phyloP scores from a whole-genome alignment of 2,113 vertebrate genomes.

The Gallinago undulata region DNA sequence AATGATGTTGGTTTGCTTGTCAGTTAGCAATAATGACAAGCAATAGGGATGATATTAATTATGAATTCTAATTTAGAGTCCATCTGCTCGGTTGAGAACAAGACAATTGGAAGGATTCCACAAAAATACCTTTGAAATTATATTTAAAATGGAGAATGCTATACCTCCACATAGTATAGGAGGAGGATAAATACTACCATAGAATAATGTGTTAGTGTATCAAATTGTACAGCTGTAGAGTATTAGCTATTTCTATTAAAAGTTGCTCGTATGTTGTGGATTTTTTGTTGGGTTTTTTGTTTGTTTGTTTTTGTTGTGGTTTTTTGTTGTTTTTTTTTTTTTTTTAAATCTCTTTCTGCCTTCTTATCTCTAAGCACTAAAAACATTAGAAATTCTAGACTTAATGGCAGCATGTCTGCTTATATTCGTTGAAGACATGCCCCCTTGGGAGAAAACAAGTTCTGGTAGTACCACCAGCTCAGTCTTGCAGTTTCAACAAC shows the following conservation, averaged over 20 bases:
- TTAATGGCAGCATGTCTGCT: background rate
- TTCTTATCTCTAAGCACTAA: background rate
- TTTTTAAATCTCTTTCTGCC: background rate
- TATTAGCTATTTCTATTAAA: background rate
- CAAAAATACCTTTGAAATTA: background rate
- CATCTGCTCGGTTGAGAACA: background rate
- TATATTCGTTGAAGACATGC: background rate
- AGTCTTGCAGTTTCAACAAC: background rate
- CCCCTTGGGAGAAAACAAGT: background rate
- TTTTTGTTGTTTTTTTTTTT: background rate
- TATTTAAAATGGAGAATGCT: background rate
- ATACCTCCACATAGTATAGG: background rate
- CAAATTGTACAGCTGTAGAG: background rate
- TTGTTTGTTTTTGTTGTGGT: background rate
- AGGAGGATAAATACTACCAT: background rate
- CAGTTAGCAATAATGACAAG: background rate
- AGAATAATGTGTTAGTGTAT: background rate
- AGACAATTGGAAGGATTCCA: background rate
- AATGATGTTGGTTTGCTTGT: background rate
- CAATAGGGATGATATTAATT: background rate
- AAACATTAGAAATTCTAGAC: background rate
- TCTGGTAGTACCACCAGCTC: background rate
- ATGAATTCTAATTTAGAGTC: background rate
- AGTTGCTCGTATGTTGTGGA: background rate
- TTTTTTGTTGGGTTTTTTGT: background rate